phyloP scores from a whole-genome alignment of 2,797 vertebrate genomes.

The Sebastolobus altivelis region DNA sequence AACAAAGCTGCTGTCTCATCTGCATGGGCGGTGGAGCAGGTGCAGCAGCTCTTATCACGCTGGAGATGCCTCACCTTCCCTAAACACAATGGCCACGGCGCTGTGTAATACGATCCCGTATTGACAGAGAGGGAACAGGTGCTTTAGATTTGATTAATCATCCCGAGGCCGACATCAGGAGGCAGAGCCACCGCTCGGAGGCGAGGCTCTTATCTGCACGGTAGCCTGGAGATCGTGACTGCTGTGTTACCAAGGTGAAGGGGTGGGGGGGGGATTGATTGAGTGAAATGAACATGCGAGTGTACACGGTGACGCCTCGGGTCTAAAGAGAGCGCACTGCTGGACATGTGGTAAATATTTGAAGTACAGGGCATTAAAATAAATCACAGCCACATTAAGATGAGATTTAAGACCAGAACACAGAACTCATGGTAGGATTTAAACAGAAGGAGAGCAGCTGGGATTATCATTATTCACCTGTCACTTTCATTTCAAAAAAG shows the following conservation, averaged over 20 bases:
- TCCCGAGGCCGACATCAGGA: constrained; percentile 55
- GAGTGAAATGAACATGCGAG: constrained; percentile 57
- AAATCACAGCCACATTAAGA: constrained; percentile 26
- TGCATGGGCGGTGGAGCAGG: constrained; percentile 61
- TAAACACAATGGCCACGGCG: constrained; percentile 47
- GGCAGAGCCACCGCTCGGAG: constrained; percentile 52
- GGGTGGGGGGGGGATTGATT: constrained; percentile 24
- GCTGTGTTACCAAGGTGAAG: constrained; percentile 62
- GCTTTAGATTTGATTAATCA: constrained; percentile 80
- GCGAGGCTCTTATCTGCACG: constrained; percentile 73
- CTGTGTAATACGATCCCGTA: constrained; percentile 71
- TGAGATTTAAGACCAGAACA: neutral
- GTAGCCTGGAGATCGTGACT: constrained; percentile 68
- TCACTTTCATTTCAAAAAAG: neutral
- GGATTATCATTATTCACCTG: neutral
- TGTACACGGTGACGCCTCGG: constrained; percentile 50
- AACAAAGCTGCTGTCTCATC: constrained; percentile 54
- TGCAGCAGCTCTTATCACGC: constrained; percentile 58
- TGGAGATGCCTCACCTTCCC: constrained; percentile 60
- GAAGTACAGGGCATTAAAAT: constrained; percentile 31
- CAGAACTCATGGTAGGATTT: neutral
- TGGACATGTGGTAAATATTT: constrained; percentile 42
- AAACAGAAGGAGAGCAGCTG: neutral
- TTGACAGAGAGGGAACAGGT: constrained; percentile 80
- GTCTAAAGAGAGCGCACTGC: constrained; percentile 10